phyloP scores from a whole-genome alignment of 2,888 invertebrate genomes.

The Eumacrocentrus americanus region DNA sequence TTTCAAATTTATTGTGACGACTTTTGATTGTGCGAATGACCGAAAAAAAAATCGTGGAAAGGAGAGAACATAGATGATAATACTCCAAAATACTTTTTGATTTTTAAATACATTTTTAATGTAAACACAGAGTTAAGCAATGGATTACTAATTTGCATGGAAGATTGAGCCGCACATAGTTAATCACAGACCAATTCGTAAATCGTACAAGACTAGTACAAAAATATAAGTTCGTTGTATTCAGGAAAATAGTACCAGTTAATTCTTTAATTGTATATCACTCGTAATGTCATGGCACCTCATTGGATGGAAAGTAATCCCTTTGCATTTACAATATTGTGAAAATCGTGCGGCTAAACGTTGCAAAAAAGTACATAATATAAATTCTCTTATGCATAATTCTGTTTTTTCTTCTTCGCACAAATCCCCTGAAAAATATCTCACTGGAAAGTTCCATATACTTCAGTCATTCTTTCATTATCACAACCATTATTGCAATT shows the following conservation, averaged over 20 bases:
- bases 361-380: conserved; percentile 11
- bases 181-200: conserved; percentile 13
- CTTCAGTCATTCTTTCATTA: not conserved
- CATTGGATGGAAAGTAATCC: conserved; percentile 9
- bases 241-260: conserved; percentile 1
- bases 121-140: not conserved
- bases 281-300: conserved; percentile 32
- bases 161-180: conserved; percentile 3
- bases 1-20: conserved; percentile 64
- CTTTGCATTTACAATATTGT: not conserved
- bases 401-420: no score
- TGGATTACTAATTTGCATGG: conserved; percentile 7
- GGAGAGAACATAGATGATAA: conserved; percentile 25
- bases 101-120: not conserved
- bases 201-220: conserved; percentile 14
- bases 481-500: not conserved
- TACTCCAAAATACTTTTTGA: no score
- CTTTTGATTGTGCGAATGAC: conserved; percentile 49
- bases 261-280: conserved; percentile 20
- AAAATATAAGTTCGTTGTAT: conserved; percentile 19
- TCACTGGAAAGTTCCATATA: not conserved
- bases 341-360: conserved; percentile 16
- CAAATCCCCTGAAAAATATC: not conserved
- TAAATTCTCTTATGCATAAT: not conserved
- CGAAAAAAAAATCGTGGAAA: conserved; percentile 39